Percentiles rank a stretch among this genome's conserved stretches.
Conservation (phyloP, 2,888 invertebrate genomes). For the Perizoma flavofasciatum region DNA sequence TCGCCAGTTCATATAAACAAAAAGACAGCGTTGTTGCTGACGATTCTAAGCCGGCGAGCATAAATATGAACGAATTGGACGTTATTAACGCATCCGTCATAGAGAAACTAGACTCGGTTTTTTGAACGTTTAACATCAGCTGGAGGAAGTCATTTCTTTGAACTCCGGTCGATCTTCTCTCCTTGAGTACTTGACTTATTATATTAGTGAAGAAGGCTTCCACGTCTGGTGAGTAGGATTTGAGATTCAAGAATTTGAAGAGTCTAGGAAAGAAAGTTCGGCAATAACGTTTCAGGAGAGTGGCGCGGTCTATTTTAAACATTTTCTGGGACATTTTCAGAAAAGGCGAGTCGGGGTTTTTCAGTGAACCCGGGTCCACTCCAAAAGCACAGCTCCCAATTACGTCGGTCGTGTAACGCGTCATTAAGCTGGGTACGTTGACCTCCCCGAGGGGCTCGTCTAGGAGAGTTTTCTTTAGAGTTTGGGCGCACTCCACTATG, state of each 20-base stretch:
- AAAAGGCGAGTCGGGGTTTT: slow-evolving; percentile 70
- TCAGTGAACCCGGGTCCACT: slow-evolving; percentile 70
- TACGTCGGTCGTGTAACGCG: slow-evolving; percentile 74
- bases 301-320: slow-evolving; percentile 67
- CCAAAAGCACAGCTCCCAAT: slow-evolving; percentile 79
- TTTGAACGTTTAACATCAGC: slow-evolving; percentile 76
- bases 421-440: slow-evolving; percentile 68
- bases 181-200: slow-evolving; percentile 69
- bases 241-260: slow-evolving; percentile 73
- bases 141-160: slow-evolving; percentile 74
- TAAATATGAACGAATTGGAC: slow-evolving; percentile 80
- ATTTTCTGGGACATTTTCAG: slow-evolving; percentile 75
- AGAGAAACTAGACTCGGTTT: slow-evolving; percentile 58
- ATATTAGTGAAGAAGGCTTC: slow-evolving; percentile 71
- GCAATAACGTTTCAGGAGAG: slow-evolving; percentile 72
- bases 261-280: slow-evolving; percentile 71
- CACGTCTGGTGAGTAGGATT: slow-evolving; percentile 68
- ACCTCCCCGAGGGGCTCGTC: slow-evolving; percentile 57
- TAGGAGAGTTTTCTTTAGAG: slow-evolving; percentile 57
- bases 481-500: slow-evolving; percentile 67
- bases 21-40: slow-evolving; percentile 75
- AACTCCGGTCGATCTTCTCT: slow-evolving; percentile 61
- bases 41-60: slow-evolving; percentile 77
- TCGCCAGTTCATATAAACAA: slow-evolving; percentile 74
- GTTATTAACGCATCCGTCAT: slow-evolving; percentile 79